Evolutionary conservation across 2,888 invertebrate genomes (phyloP), one percentile per base, ranked within the genome.

Genomic region (Leptothorax acervorum): DNA sequence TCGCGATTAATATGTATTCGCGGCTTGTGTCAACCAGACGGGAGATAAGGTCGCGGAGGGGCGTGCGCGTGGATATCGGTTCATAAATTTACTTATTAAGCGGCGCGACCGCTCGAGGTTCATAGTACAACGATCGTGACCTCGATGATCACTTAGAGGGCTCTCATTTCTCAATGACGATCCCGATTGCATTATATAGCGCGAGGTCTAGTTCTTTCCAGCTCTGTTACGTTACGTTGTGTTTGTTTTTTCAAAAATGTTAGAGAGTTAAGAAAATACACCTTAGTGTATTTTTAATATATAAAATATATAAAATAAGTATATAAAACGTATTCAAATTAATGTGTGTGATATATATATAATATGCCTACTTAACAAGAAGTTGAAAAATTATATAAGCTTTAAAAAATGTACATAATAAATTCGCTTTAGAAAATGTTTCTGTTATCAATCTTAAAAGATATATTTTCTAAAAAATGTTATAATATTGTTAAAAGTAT

Each of bases 101-200:
- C 6, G 4, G 57, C 11, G 28, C 9, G 28, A 18, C 4, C 15
- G 39, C 12, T 65, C 42, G 3, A 55, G 63, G 88, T 88, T 78
- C 85, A 90, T n/a, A 82, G 84, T 89, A 73, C 82, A 71, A 4
- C 78, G 74, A 51, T 71, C 65, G 9, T 15, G 86, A 87, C 75
- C 86, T 11, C 45, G 9, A n/a, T 28, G 18, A 55, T 42, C 39
- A 8, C 4, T 60, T 15, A 5, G 35, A 6, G 6, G 3, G 23
- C 39, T 75, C 51, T 62, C 62, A n/a, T 23, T 51, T 75, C 51
- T 62, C 62, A n/a, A 35, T 51, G 5, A 48, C 15, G n/a, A 35
- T 62, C 11, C 9, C 9, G 23, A 31, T 18, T 48, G 9, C 42
- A 28, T n/a, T 74, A 23, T 23, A 23, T 23, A 15, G 15, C 15